phyloP scores from a whole-genome alignment of 2,113 vertebrate species.

The Labeo catla region DNA sequence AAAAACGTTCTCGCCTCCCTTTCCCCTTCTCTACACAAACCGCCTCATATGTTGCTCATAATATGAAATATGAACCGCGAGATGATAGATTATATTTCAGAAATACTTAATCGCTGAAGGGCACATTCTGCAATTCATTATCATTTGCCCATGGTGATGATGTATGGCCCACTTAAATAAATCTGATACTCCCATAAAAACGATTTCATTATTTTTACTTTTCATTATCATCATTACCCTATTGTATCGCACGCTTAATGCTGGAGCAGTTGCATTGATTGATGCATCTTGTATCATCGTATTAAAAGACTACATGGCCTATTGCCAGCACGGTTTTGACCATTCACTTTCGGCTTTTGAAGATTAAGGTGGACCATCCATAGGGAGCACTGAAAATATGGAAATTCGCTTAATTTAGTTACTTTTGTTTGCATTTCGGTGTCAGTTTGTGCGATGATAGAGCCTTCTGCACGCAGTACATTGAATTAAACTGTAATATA shows the following conservation, averaged over 20 bases:
- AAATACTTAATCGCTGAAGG: conserved; percentile 84
- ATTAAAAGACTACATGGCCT: conserved; percentile 50
- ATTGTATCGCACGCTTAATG: conserved; percentile 76
- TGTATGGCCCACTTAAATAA: conserved; percentile 86
- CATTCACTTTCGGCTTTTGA: conserved; percentile 81
- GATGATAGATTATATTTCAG: conserved; percentile 85
- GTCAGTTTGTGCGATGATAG: conserved; percentile 81
- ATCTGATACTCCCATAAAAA: conserved; percentile 83
- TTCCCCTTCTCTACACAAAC: neutral
- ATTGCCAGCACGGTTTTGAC: conserved; percentile 23
- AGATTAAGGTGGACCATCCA: conserved; percentile 86
- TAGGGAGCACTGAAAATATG: conserved; percentile 84
- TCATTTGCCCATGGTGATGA: conserved; percentile 86
- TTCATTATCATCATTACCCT: conserved; percentile 56
- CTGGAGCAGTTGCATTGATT: conserved; percentile 86
- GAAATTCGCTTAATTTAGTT: conserved; percentile 88
- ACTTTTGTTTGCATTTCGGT: conserved; percentile 83
- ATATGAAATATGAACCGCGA: conserved; percentile 72
- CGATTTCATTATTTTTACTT: conserved; percentile 58
- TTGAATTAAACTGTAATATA: conserved; percentile 85
- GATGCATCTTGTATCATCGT: conserved; percentile 71
- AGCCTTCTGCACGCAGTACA: conserved; percentile 83
- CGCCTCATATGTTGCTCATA: conserved; percentile 35
- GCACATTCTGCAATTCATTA: conserved; percentile 87
- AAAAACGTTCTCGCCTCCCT: neutral